Conservation (phyloP, 2,797 vertebrate species). For the Zenarchopterus dispar region DNA sequence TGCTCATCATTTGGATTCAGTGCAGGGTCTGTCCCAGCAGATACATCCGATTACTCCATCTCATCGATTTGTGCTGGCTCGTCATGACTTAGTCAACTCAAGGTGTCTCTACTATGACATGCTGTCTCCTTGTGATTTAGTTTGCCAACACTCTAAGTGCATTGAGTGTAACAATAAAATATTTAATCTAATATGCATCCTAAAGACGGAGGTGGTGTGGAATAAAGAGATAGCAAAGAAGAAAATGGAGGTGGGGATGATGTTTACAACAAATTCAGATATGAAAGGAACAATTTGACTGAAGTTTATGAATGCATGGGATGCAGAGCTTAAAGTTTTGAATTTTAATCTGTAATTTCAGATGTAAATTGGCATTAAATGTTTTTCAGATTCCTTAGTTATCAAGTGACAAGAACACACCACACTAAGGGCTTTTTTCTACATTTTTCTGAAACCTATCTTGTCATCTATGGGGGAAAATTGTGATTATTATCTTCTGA, state of each 20-base stretch:
- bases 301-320: constrained; percentile 45
- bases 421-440: constrained; percentile 4
- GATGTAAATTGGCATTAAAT: constrained; percentile 13
- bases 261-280: constrained; percentile 55
- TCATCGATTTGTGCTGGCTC: constrained; percentile 79
- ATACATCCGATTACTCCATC: constrained; percentile 83
- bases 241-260: constrained; percentile 37
- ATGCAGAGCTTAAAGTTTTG: constrained; percentile 12
- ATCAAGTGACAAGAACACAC: constrained; percentile 11
- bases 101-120: constrained; percentile 80
- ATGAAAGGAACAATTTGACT: constrained; percentile 64
- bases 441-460: constrained; percentile 15
- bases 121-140: constrained; percentile 76
- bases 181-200: constrained; percentile 80
- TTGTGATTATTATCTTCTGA: constrained; percentile 44
- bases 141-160: constrained; percentile 79
- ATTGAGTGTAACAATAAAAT: constrained; percentile 81
- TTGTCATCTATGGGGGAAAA: constrained; percentile 5
- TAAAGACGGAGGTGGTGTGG: constrained; percentile 62
- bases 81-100: constrained; percentile 79
- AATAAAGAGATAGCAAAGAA: constrained; percentile 52
- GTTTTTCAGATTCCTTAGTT: constrained; percentile 26
- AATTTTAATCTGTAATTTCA: constrained; percentile 28
- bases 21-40: constrained; percentile 72
- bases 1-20: constrained; percentile 82